These are phyloP conservation scores for Myiothlypis coronata DNA, from an alignment of 2,797 vertebrate genomes.

Conservation along the genomic window DNA sequence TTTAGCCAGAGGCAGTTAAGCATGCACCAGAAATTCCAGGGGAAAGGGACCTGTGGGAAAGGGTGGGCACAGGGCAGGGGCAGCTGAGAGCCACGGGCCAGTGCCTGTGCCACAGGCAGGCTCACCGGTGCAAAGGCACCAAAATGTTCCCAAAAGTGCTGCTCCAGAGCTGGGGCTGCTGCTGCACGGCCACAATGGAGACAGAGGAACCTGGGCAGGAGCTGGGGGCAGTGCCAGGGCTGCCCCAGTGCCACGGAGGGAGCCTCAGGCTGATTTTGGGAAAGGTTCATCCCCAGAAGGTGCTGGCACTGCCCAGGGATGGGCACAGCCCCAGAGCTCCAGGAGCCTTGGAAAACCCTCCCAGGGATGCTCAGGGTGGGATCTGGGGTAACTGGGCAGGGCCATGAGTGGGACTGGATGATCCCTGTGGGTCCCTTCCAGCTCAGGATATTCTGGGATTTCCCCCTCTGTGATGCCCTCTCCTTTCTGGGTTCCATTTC, in stretches of 20 bases:
- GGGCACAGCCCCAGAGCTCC: neutral
- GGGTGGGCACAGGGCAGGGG: accelerated
- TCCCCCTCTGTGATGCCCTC: neutral
- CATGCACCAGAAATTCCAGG: neutral
- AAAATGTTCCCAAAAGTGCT: accelerated
- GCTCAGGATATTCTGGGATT: neutral
- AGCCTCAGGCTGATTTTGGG: neutral
- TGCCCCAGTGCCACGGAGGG: accelerated
- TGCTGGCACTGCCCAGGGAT: neutral
- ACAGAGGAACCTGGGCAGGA: neutral
- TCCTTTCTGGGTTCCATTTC: neutral
- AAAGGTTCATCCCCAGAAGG: neutral
- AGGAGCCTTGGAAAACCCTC: neutral
- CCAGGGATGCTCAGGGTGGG: neutral
- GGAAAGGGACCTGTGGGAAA: neutral
- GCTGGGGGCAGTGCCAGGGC: neutral
- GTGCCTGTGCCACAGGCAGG: neutral
- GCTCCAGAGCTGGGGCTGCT: accelerated
- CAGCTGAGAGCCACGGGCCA: accelerated
- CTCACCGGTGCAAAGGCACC: accelerated
- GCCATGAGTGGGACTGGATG: accelerated
- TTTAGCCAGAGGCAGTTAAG: neutral
- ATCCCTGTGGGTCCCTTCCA: accelerated
- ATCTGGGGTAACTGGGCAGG: accelerated
- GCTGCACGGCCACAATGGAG: too few relatives aligned